A percentile compares a stretch with the other conserved stretches of the same genome.
Evolutionary conservation across 2,113 vertebrate species (phyloP).

Genomic region (Myrmophylax atrothorax): DNA sequence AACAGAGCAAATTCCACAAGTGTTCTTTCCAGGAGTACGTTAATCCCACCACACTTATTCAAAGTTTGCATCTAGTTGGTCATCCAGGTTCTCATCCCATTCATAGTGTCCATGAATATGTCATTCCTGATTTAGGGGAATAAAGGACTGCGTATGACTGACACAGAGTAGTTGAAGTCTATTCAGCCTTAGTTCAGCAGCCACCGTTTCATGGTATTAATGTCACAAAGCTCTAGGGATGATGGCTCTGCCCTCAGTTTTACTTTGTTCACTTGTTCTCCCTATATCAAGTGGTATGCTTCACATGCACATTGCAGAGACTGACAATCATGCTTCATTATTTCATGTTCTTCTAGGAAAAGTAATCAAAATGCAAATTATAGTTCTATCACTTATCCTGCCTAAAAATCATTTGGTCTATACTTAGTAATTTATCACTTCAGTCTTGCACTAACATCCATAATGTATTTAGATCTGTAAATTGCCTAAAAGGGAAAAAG

Average conservation of each 20-base stretch:
- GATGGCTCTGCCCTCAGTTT: neutral
- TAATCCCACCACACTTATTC: neutral
- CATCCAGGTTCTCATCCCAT: neutral
- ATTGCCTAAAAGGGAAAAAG: neutral
- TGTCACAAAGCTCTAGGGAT: fast-evolving
- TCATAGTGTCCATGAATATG: neutral
- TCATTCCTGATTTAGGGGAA: neutral
- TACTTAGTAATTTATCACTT: constrained; percentile 31
- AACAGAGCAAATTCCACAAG: neutral
- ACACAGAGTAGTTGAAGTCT: neutral
- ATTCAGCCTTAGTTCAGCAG: neutral
- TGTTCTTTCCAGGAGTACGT: neutral
- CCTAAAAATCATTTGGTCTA: constrained; percentile 29
- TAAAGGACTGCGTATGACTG: neutral
- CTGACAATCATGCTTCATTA: neutral
- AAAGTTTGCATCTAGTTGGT: neutral
- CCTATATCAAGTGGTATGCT: neutral
- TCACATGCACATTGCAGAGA: neutral
- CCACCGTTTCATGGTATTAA: neutral
- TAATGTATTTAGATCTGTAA: neutral
- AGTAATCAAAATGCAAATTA: constrained; percentile 57
- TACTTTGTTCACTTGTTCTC: neutral
- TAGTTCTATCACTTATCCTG: constrained; percentile 17
- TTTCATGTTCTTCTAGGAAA: constrained; percentile 33
- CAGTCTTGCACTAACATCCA: neutral